Evolutionary conservation across 2,113 vertebrate genomes (phyloP), one percentile per base, ranked within the genome.

Genomic region (Marmota monax): DNA sequence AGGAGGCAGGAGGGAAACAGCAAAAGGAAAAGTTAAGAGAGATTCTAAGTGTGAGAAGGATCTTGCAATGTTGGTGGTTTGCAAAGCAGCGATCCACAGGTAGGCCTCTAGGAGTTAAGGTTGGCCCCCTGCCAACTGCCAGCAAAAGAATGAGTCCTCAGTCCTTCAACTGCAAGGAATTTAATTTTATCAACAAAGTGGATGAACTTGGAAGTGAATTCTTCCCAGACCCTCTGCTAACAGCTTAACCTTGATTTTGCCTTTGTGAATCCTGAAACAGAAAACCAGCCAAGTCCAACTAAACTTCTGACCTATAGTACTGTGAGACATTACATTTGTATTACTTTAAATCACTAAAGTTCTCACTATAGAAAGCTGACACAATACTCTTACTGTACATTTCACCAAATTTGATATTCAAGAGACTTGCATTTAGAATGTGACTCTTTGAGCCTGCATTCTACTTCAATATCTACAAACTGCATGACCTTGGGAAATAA

Each of bases 401-500:
- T 88, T 82, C 5, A 61, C 16, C 53, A 84, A 88, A 22, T 65
- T 42, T 69, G 22, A 2, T 94, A 14, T 78, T 89, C 18, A 93
- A 70, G n/a, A 92, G 11, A 73, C 9, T 80, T 34, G 42, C 29
- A 72, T 86, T 91, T 83, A 58, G 34, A 92, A 67, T 93, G 84
- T 34, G 37, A 70, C 12, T 56, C 4, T 32, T 58, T 90, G 20
- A 67, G 27, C 14, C 56, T 85, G 32, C 95, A 88, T 84, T 88
- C 16, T 84, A 27, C 32, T 88, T 84, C 20, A 45, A 0, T 32
- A 37, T 9, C 25, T 51, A 92, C 56, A 73, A 82, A 76, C 8
- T 48, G 7, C 32, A 89, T 63, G 18, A 63, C 9, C 72, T 51
- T n/a, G 32, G 5, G 13, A 84, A 95, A 32, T 92, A 95, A 69